phyloP scores from a whole-genome alignment of 2,888 invertebrate genomes.

The Xestia ashworthii region DNA sequence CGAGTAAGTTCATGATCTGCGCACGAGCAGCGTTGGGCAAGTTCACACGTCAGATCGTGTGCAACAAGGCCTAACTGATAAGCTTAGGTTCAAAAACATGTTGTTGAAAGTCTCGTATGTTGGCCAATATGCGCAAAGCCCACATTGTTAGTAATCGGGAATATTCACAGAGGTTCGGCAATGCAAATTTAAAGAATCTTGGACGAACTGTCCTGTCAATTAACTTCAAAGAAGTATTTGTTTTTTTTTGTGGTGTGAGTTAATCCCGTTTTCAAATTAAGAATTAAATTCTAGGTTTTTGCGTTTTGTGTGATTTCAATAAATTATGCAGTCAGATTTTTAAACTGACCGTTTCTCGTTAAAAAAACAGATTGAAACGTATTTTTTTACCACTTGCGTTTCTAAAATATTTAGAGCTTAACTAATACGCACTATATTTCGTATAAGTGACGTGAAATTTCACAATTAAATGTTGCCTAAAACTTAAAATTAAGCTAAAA shows the following conservation, averaged over 20 bases:
- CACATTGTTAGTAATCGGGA: background rate
- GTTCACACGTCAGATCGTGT: slow-evolving; percentile 54
- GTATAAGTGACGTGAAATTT: slow-evolving; percentile 20
- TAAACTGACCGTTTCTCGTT: background rate
- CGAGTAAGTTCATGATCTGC: slow-evolving; percentile 62
- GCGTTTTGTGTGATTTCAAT: background rate
- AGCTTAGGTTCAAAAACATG: slow-evolving; percentile 34
- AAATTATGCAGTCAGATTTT: slow-evolving; percentile 1
- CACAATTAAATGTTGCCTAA: slow-evolving; percentile 15
- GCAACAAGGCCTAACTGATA: slow-evolving; percentile 33
- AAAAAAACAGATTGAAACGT: background rate
- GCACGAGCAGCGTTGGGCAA: slow-evolving; percentile 55
- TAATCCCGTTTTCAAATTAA: background rate
- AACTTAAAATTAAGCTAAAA: background rate
- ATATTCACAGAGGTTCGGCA: no score
- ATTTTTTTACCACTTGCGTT: slow-evolving; percentile 1
- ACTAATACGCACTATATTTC: slow-evolving; percentile 35
- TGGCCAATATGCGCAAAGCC: background rate
- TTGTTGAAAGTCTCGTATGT: background rate
- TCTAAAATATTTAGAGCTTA: slow-evolving; percentile 42
- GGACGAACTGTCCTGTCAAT: no score
- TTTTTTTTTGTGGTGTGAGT: background rate
- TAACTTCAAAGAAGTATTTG: no score
- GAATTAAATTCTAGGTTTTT: background rate
- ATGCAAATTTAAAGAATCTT: background rate